Evolutionary conservation across 2,113 vertebrate species (phyloP), one percentile per base, ranked within the genome.

Genomic region (Albula glossodonta): DNA sequence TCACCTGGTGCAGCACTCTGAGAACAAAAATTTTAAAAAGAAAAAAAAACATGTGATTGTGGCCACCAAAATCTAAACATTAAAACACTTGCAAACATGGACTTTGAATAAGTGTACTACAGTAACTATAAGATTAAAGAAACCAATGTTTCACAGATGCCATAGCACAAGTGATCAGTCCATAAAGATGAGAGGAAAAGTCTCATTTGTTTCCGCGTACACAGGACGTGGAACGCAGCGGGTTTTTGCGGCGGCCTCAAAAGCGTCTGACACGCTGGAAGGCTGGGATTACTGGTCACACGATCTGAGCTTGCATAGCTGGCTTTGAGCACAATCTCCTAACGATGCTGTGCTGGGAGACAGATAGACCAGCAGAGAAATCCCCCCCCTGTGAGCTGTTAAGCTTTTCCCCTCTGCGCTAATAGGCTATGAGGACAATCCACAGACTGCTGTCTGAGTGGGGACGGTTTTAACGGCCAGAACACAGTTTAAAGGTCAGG

Each of bases 401-500:
- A 90, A 91, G 66, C 85, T 74, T 90, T 87, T 79, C 78, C 83
- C 56, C 56, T 52, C 63, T 17, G 57, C 84, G 80, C 85, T 90
- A 90, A 92, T 83, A 90, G 87, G 86, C 83, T 83, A 60, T 4
- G 81, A 83, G 83, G 85, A 88, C 86, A 88, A 88, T 89, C 87
- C 91, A 88, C 87, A 83, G 84, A 84, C 87, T 13, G n/a, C 31
- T 63, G 81, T 51, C 31, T 83, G 53, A 60, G 81, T 60, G 53
- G 78, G 15, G 2, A 66, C 7, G 22, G 78, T 83, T 82, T 91
- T 90, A 90, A 90, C 89, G n/a, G 89, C 87, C 90, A 48, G 17
- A 81, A 81, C 5, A 31, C 56, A 80, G 91, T 88, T 87, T n/a
- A 91, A 86, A 93, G 93, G 94, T 94, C 93, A 90, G 89, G 90